phyloP scores from a whole-genome alignment of 23 tunicate species.

The Phallusia fumigata region DNA sequence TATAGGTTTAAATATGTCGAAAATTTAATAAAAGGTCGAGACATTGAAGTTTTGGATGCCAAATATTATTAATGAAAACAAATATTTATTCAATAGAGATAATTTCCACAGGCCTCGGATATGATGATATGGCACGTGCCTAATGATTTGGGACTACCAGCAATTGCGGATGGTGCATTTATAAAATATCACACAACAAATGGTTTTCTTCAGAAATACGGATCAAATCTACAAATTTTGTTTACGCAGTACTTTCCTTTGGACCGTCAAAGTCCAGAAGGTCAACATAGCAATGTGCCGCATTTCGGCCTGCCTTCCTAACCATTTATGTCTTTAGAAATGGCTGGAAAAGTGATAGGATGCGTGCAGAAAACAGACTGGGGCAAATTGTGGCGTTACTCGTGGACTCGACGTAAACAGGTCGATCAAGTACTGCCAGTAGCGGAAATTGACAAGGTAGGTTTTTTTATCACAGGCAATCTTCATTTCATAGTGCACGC shows the following conservation, averaged over 20 bases:
- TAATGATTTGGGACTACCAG: slow-evolving; percentile 2
- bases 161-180: slow-evolving; percentile 20
- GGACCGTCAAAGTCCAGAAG: neutral
- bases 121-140: too few relatives aligned
- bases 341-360: too few relatives aligned
- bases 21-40: too few relatives aligned
- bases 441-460: neutral
- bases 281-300: neutral
- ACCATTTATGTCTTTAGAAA: neutral
- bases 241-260: slow-evolving; percentile 20
- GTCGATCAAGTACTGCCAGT: too few relatives aligned
- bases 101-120: slow-evolving; percentile 25
- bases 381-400: neutral
- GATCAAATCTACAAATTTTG: too few relatives aligned
- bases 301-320: too few relatives aligned
- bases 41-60: too few relatives aligned
- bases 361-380: neutral
- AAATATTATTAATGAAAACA: too few relatives aligned
- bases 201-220: too few relatives aligned
- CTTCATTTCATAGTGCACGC: too few relatives aligned
- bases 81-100: too few relatives aligned
- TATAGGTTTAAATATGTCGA: too few relatives aligned
- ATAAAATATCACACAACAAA: slow-evolving; percentile 61
- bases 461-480: neutral
- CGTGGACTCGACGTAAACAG: neutral